These are phyloP conservation scores for Aleadryas rufinucha DNA, from an alignment of 2,113 vertebrate species.

Conservation along the genomic window DNA sequence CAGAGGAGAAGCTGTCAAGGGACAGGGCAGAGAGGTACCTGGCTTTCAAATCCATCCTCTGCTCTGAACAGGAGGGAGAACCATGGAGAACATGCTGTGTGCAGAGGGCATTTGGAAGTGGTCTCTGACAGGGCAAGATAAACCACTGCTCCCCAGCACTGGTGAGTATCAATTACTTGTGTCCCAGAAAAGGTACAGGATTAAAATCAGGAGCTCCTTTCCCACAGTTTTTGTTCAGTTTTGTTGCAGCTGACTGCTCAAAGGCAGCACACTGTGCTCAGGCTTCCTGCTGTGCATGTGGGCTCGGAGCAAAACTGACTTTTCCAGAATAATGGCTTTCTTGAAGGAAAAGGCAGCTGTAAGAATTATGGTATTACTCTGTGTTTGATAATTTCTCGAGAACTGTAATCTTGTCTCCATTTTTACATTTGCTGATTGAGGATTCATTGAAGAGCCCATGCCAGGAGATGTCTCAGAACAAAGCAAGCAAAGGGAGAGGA, in stretches of 20 bases:
- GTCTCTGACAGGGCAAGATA: not conserved
- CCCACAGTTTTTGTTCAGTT: not conserved
- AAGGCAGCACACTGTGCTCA: not conserved
- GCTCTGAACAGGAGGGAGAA: not conserved
- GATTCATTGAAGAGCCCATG: not conserved
- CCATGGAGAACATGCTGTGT: fast-evolving
- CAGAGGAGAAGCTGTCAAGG: not conserved
- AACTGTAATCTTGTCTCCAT: not conserved
- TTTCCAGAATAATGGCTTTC: not conserved
- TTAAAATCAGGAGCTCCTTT: not conserved
- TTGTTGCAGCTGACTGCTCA: not conserved
- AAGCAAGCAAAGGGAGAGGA: not conserved
- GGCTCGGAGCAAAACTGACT: not conserved
- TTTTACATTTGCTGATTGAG: not conserved
- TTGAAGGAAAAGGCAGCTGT: not conserved
- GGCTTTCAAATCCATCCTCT: not conserved
- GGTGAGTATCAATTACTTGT: not conserved
- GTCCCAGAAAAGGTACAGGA: not conserved
- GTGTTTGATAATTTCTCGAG: fast-evolving
- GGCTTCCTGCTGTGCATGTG: not conserved
- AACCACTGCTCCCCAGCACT: not conserved
- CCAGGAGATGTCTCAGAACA: not conserved
- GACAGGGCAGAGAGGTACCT: not conserved
- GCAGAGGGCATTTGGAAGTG: not conserved
- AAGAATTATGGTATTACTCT: not conserved